Evolutionary conservation across 2,113 vertebrate genomes (phyloP).

Genomic region (Nyctibius bracteatus): DNA sequence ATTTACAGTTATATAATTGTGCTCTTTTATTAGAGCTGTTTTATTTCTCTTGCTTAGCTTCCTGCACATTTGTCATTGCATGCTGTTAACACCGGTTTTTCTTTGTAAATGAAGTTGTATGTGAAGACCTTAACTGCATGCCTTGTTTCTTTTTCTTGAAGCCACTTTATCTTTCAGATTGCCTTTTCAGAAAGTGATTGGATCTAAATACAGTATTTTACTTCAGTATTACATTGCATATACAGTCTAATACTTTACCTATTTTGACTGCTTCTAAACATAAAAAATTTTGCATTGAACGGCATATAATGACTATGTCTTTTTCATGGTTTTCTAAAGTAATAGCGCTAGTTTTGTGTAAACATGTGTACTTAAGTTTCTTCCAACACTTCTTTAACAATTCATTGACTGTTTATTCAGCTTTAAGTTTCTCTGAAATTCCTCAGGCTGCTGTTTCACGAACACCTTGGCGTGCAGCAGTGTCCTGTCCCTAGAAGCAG

Average conservation of each 20-base stretch:
- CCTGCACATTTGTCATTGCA: background rate
- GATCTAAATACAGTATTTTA: background rate
- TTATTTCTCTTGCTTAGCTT: background rate
- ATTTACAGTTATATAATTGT: background rate
- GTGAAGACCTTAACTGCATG: background rate
- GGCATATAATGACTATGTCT: background rate
- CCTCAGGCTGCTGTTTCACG: background rate
- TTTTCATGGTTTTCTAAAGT: background rate
- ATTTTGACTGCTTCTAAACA: background rate
- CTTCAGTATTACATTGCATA: background rate
- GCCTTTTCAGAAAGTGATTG: background rate
- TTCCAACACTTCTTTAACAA: background rate
- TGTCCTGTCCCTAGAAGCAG: fast-evolving
- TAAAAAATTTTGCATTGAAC: background rate
- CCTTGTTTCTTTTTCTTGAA: background rate
- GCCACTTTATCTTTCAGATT: background rate
- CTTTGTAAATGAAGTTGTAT: background rate
- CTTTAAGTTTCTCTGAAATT: background rate
- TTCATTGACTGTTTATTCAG: background rate
- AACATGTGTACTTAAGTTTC: background rate
- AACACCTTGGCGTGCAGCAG: background rate
- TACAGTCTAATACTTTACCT: background rate
- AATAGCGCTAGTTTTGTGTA: background rate
- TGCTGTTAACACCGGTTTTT: background rate
- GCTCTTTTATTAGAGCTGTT: background rate